These are phyloP conservation scores for Macrobrachium rosenbergii DNA, from an alignment of 1,140 invertebrate species.

Conservation along the genomic window DNA sequence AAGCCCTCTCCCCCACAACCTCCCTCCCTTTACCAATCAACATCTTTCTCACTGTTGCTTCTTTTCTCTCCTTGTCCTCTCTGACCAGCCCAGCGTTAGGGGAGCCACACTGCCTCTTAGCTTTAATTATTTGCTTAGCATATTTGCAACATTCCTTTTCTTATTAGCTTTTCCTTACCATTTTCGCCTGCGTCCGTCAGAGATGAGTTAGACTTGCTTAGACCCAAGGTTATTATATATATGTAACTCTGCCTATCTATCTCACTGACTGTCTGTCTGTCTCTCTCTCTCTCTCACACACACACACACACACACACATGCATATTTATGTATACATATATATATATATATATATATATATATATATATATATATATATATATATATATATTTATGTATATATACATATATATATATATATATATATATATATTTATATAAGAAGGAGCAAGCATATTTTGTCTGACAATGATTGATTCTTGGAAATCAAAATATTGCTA, in stretches of 20 bases:
- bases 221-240: too few species aligned
- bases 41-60: constrained; percentile 1
- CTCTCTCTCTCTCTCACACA: background rate
- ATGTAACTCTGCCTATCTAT: too few species aligned
- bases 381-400: background rate
- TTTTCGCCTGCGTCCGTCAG: background rate
- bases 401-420: constrained; percentile 7
- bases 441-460: background rate
- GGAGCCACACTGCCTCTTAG: too few species aligned
- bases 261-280: background rate
- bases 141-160: background rate
- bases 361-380: background rate
- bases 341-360: background rate
- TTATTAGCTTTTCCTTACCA: too few species aligned
- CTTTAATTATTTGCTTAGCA: background rate
- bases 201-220: background rate
- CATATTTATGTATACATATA: constrained; percentile 5
- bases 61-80: background rate
- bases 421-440: background rate
- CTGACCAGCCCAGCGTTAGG: background rate
- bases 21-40: background rate
- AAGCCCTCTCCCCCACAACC: too few species aligned
- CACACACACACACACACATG: constrained; percentile 14
- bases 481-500: too few species aligned
- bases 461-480: too few species aligned